phyloP scores from a whole-genome alignment of 64 coral and sea anemone species.

The Astreopora myriophthalma region DNA sequence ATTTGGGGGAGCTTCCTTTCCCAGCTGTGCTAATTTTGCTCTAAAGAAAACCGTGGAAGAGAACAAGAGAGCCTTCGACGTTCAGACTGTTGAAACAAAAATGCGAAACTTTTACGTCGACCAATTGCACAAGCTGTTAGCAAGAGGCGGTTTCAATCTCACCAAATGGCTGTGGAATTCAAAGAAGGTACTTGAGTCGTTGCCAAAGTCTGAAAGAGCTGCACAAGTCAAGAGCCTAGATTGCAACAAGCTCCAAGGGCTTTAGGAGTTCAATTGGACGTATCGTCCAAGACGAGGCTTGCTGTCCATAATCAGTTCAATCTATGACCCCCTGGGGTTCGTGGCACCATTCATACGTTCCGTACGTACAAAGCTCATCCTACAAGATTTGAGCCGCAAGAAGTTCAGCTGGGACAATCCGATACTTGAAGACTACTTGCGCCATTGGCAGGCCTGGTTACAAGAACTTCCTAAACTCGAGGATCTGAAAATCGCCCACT shows the following conservation, averaged over 20 bases:
- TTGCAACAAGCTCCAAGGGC: constrained; percentile 27
- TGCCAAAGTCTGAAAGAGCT: constrained; percentile 13
- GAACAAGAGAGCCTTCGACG: constrained; percentile 17
- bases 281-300: constrained; percentile 18
- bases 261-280: constrained; percentile 22
- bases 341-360: constrained; percentile 22
- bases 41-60: constrained; percentile 28
- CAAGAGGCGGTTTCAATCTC: constrained; percentile 29
- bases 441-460: not conserved
- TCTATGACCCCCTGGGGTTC: constrained; percentile 22
- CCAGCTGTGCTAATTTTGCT: constrained; percentile 55
- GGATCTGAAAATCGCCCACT: no score
- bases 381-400: constrained; percentile 12
- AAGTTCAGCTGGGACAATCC: not conserved
- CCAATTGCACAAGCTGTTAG: not conserved
- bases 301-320: not conserved
- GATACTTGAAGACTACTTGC: not conserved
- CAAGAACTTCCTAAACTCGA: constrained; percentile 11
- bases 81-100: not conserved
- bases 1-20: constrained; percentile 34
- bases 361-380: not conserved
- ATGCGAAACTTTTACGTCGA: not conserved
- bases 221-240: not conserved
- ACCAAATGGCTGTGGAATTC: constrained; percentile 64
- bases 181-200: not conserved